Evolutionary conservation across 1,140 invertebrate species (phyloP), one percentile per base, ranked within the genome.

Genomic region (Tachypleus tridentatus): DNA sequence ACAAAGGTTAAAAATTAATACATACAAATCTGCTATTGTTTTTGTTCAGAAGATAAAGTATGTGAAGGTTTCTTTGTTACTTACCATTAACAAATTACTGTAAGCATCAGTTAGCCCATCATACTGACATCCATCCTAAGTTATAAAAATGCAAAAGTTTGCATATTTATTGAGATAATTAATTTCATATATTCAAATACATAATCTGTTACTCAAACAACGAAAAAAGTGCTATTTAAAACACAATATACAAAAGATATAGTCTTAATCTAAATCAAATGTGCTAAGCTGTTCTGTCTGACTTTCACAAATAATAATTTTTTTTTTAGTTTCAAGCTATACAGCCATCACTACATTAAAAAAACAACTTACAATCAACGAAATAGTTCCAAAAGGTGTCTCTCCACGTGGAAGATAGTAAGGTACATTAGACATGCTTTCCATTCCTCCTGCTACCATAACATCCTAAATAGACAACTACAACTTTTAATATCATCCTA

Each of bases 81-180:
- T 70, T 70, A 79, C 79, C 97, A 99, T 99, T 72, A 99, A 96
- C 73, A 91, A 87, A 80, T 97, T 91, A 73, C 98, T 93, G 75
- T 98, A 99, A 3, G 95, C 94, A 83, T 99, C 97, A 59, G 90
- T 96, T 3, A 99, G 82, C 6, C 95, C 97, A 82, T 99, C 97
- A 77, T 83, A 86, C 7, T 98, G 87, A 72, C 99, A 93, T 53
- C 93, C 94, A 83, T 99, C 97, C 84, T 87, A 67, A 59, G 77
- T 76, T 62, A 67, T 66, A 59, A 71, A 70, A 72, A 94, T 61
- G 29, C 29, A 29, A 29, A 29, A 29, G 29, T 29, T 29, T 29
- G 29, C 29, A 29, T 29, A 29, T 29, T 29, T 29, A 29, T 29
- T 29, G 29, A 29, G 29, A 29, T 29, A 29, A 29, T 29, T 29